Evolutionary conservation across 2,113 vertebrate genomes (phyloP), one percentile per base, ranked within the genome.

Genomic region (Rhynchomys soricoides): DNA sequence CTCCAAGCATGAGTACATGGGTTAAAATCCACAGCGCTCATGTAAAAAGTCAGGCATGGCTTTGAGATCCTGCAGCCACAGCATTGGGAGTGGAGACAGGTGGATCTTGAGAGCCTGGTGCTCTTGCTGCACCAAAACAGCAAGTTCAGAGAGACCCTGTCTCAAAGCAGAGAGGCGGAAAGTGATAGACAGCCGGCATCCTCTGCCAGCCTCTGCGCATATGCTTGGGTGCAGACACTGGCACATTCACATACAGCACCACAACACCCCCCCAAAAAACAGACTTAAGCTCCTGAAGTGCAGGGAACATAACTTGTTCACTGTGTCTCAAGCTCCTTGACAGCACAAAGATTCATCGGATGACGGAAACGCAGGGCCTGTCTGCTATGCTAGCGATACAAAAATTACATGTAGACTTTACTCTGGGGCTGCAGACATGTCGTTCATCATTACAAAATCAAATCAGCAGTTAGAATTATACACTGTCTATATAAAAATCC

Each of bases 401-500:
- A 8, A 62, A 91, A 90, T 62, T 5, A 59, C 29, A 59, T 71
- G 50, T 87, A 74, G 31, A 93, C 92, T 90, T 93, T 29, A 55
- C 78, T 68, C 81, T 21, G 17, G 31, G 82, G 48, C 40, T 31
- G 26, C 21, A 15, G 43, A 90, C 70, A 74, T 75, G 29, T 50
- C 90, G 17, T 70, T 31, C 16, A 50, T 73, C 17, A 3, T 85
- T 75, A 73, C 17, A 75, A 94, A 94, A 91, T 82, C 64, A 94
- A 94, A 71, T 89, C 64, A 77, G 88, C 94, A 31, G 7, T 82
- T 90, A 89, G 26, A 94, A 91, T 40, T 34, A 77, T 73, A 26
- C 43, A 82, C 29, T 87, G 48, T 96, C 66, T 93, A 45, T 81
- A 93, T 89, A 37, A 93, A 94, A 87, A 77, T 29, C 34, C 40